Evolutionary conservation across 2,113 vertebrate species (phyloP).

Genomic region (Anolis sagrei): DNA sequence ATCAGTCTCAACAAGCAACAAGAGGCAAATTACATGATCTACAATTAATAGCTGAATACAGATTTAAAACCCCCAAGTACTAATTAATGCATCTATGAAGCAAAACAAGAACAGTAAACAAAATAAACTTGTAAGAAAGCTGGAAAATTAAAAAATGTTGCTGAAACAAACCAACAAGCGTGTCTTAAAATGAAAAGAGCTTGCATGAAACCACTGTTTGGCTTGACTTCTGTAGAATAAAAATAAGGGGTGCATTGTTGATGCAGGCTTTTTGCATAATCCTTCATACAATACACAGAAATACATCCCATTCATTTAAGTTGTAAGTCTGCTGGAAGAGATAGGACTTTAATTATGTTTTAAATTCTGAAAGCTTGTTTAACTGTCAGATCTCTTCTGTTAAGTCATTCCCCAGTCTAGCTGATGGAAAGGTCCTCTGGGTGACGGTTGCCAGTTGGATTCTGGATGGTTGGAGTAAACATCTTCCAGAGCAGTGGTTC

Average conservation of each 20-base stretch:
- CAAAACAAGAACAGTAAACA: background rate
- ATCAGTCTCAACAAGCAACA: background rate
- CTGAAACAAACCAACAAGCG: background rate
- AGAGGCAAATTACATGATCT: background rate
- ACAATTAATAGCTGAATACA: background rate
- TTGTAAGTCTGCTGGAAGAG: background rate
- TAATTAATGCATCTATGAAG: background rate
- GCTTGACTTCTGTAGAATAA: no score
- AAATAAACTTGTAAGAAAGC: background rate
- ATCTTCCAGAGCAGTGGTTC: no score
- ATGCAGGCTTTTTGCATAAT: background rate
- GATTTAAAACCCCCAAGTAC: background rate
- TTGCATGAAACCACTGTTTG: background rate
- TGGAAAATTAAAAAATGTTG: background rate
- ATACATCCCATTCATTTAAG: background rate
- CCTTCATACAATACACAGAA: conserved; percentile 21
- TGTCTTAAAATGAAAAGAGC: background rate
- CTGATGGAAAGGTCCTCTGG: no score
- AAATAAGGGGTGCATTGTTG: no score
- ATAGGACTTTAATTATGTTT: no score
- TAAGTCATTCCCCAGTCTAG: no score
- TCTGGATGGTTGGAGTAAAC: no score
- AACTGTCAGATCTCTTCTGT: no score
- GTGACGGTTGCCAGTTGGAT: no score
- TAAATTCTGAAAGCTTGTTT: no score